A percentile compares a stretch with the other conserved stretches of the same genome.
Conservation (phyloP, 1,140 invertebrate species). For the Bacillus rossius region DNA sequence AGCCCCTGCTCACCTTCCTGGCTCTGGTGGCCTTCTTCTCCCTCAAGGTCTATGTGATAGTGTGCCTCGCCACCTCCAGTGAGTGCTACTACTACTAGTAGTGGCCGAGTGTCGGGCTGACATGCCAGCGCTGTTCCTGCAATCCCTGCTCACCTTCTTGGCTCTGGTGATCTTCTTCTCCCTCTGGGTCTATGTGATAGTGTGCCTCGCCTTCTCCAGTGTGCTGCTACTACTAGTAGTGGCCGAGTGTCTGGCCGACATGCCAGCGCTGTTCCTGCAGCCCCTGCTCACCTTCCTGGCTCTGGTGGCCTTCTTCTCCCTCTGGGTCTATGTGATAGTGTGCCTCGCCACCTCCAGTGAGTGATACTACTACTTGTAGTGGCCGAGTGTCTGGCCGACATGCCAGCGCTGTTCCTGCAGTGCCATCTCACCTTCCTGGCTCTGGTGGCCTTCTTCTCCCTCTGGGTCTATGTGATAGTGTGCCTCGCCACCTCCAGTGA, state of each 20-base stretch:
- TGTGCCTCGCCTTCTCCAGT: slow-evolving; percentile 64
- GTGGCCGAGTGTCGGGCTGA: too few species aligned
- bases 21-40: slow-evolving; percentile 71
- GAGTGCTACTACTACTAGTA: too few species aligned
- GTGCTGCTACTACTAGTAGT: too few species aligned
- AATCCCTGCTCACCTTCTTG: slow-evolving; percentile 81
- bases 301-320: slow-evolving; percentile 71
- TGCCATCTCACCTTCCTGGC: slow-evolving; percentile 80
- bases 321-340: slow-evolving; percentile 77
- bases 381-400: too few species aligned
- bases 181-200: slow-evolving; percentile 79
- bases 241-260: too few species aligned
- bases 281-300: slow-evolving; percentile 80
- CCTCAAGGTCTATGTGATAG: slow-evolving; percentile 79
- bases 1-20: slow-evolving; percentile 81
- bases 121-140: slow-evolving; percentile 79
- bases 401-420: slow-evolving; percentile 83
- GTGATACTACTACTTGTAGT: too few species aligned
- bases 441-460: slow-evolving; percentile 71
- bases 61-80: slow-evolving; percentile 64
- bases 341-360: slow-evolving; percentile 65
- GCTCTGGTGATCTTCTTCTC: slow-evolving; percentile 71
- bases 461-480: slow-evolving; percentile 77
- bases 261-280: slow-evolving; percentile 83
- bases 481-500: slow-evolving; percentile 65